Evolutionary conservation across 2,888 invertebrate genomes (phyloP).

Genomic region (Ditula angustiorana): DNA sequence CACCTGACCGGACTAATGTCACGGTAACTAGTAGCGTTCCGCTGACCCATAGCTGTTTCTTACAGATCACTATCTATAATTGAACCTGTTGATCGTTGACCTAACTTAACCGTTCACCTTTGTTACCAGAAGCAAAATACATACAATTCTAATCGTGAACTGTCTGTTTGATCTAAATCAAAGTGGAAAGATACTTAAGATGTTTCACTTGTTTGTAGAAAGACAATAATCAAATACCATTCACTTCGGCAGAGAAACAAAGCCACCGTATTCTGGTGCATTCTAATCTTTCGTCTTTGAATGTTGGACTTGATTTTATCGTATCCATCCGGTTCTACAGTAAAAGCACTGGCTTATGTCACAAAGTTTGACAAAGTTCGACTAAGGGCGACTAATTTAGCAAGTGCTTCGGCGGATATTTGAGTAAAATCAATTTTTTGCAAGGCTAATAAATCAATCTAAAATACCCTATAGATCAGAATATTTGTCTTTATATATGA

Average conservation of each 20-base stretch:
- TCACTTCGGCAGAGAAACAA: neutral
- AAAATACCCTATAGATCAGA: too few species aligned
- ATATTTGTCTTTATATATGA: too few species aligned
- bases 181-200: slow-evolving; percentile 54
- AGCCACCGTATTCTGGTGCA: neutral
- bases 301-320: neutral
- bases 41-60: slow-evolving; percentile 49
- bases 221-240: slow-evolving; percentile 7
- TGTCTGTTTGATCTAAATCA: slow-evolving; percentile 52
- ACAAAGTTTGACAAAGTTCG: too few species aligned
- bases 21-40: slow-evolving; percentile 45
- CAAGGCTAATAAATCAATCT: too few species aligned
- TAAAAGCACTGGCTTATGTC: too few species aligned
- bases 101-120: slow-evolving; percentile 53
- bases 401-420: too few species aligned
- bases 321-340: neutral
- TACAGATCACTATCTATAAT: slow-evolving; percentile 55
- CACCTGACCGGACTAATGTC: slow-evolving; percentile 20
- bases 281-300: neutral
- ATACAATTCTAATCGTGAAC: slow-evolving; percentile 31
- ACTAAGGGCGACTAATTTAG: too few species aligned
- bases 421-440: too few species aligned
- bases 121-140: slow-evolving; percentile 57
- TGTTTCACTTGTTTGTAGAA: slow-evolving; percentile 21
- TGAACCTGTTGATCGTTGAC: slow-evolving; percentile 59